Conservation (phyloP, 1,140 invertebrate species). For the Drosophila saltans region DNA sequence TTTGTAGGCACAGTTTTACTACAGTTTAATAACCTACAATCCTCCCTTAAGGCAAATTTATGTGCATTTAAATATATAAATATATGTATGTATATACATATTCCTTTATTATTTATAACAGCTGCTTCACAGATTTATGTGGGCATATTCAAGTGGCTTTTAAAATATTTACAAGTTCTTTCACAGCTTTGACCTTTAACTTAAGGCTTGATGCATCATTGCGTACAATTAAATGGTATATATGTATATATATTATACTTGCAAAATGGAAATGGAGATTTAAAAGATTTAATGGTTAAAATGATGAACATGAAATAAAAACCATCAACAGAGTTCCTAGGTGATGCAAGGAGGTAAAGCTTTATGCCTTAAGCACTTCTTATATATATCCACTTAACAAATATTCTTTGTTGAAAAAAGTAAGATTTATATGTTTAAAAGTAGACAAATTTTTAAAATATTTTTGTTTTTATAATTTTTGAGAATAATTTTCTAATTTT, state of each 20-base stretch:
- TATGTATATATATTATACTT: background rate
- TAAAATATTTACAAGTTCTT: conserved; percentile 53
- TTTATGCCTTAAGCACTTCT: background rate
- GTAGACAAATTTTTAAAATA: no score
- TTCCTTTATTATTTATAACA: conserved; percentile 79
- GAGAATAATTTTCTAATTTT: no score
- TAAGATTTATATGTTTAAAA: no score
- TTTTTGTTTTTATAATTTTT: no score
- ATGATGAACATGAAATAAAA: background rate
- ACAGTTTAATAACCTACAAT: conserved; percentile 75
- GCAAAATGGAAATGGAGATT: background rate
- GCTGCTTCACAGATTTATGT: conserved; percentile 61
- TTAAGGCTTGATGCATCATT: conserved; percentile 16
- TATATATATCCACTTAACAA: no score
- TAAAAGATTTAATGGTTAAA: background rate
- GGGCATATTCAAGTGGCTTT: conserved; percentile 48
- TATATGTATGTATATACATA: conserved; percentile 54
- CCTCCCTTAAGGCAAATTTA: conserved; percentile 65
- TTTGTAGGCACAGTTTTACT: conserved; percentile 47
- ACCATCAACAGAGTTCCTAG: background rate
- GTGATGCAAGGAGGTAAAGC: background rate
- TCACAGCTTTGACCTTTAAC: conserved; percentile 6
- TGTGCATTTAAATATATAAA: conserved; percentile 62
- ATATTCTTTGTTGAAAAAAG: no score
- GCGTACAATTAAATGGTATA: background rate